These are phyloP conservation scores for Netelia inedita DNA, from an alignment of 2,888 invertebrate species.

Conservation along the genomic window DNA sequence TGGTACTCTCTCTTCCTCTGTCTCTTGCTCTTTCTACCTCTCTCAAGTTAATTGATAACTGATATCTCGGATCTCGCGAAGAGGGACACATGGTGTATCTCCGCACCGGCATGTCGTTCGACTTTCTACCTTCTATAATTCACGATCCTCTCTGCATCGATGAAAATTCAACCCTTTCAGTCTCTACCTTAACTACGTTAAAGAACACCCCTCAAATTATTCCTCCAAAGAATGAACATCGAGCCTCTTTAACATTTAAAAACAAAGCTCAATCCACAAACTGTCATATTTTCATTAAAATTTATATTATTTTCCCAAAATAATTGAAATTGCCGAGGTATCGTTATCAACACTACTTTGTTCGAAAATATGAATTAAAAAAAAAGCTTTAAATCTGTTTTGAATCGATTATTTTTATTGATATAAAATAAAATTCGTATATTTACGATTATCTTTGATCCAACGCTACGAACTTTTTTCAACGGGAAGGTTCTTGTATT, in stretches of 20 bases:
- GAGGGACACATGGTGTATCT: conserved; percentile 41
- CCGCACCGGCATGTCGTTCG: conserved; percentile 27
- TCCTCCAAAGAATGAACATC: too few relatives aligned
- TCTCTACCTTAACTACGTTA: too few relatives aligned
- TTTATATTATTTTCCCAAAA: too few relatives aligned
- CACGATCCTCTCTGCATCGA: neutral
- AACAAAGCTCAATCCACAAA: too few relatives aligned
- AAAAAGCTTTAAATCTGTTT: too few relatives aligned
- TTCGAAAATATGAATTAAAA: too few relatives aligned
- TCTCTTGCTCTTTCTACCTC: conserved; percentile 51
- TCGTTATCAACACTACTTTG: too few relatives aligned
- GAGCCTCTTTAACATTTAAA: too few relatives aligned
- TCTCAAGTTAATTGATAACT: conserved; percentile 82
- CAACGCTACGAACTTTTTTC: neutral
- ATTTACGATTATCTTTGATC: neutral
- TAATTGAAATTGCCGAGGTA: too few relatives aligned
- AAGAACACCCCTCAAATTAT: too few relatives aligned
- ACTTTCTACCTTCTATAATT: conserved; percentile 25
- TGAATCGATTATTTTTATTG: neutral
- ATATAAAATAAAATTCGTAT: neutral
- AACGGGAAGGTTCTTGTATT: conserved; percentile 9
- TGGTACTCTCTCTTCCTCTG: conserved; percentile 71
- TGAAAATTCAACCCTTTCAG: too few relatives aligned
- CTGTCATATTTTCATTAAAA: too few relatives aligned
- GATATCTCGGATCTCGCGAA: conserved; percentile 79